These are phyloP conservation scores for Zaprionus ornatus DNA, from an alignment of 1,140 invertebrate species.

Conservation along the genomic window DNA sequence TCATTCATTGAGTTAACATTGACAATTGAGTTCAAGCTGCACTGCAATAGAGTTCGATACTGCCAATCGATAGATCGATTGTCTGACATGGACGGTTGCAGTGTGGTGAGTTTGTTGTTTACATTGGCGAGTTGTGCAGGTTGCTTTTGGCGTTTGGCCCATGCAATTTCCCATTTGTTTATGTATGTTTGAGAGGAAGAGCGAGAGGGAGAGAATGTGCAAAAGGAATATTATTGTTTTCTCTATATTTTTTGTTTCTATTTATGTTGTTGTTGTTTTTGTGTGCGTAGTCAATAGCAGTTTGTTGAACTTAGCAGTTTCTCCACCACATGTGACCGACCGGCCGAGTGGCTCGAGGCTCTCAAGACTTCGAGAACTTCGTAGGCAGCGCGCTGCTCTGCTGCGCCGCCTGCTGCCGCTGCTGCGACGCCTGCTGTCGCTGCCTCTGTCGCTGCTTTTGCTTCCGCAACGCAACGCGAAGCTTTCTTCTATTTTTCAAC, in stretches of 20 bases:
- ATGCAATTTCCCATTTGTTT: conserved; percentile 25
- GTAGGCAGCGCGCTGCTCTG: conserved; percentile 33
- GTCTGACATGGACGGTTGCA: not conserved
- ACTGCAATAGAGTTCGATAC: not conserved
- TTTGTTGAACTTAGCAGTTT: conserved; percentile 58
- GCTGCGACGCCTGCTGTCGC: not conserved
- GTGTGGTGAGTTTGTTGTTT: not conserved
- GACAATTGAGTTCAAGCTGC: too few relatives aligned
- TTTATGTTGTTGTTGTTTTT: conserved; percentile 31
- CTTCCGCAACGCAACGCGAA: conserved; percentile 50
- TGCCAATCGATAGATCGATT: conserved; percentile 1
- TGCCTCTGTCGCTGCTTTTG: conserved; percentile 30
- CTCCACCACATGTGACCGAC: conserved; percentile 64
- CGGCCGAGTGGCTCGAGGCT: conserved; percentile 69
- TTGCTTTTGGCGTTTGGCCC: not conserved
- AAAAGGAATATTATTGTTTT: conserved; percentile 16
- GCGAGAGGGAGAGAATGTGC: not conserved
- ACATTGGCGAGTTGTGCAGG: not conserved
- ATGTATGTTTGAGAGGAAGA: conserved; percentile 27
- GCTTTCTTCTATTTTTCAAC: conserved; percentile 38
- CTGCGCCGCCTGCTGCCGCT: not conserved
- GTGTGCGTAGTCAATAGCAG: conserved; percentile 54
- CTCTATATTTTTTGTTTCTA: conserved; percentile 41
- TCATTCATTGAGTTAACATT: too few relatives aligned
- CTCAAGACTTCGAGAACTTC: conserved; percentile 53